Evolutionary conservation across 2,797 vertebrate genomes (phyloP).

Genomic region (Tolypeutes matacus): DNA sequence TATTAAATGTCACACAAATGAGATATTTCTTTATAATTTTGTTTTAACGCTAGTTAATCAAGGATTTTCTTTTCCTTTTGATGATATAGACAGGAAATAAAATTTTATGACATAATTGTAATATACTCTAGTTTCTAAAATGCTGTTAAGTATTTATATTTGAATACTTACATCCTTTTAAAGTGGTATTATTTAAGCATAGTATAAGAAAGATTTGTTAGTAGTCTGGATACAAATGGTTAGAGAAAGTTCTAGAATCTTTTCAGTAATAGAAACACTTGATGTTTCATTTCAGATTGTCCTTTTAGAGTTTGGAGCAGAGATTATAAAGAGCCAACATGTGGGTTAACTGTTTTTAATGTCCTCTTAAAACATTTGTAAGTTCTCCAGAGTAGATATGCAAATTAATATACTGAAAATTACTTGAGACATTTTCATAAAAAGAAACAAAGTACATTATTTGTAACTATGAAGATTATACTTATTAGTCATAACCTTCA

Average conservation of each 20-base stretch:
- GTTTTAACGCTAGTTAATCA: no score
- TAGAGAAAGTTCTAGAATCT: not conserved
- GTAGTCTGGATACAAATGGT: not conserved
- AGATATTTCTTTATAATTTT: not conserved
- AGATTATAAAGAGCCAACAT: conserved; percentile 31
- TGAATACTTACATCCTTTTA: conserved; percentile 20
- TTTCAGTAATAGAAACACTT: conserved; percentile 30
- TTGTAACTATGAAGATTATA: conserved; percentile 36
- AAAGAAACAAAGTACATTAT: conserved; percentile 17
- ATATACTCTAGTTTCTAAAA: not conserved
- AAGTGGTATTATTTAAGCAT: not conserved
- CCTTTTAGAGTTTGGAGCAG: conserved; percentile 51
- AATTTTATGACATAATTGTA: no score
- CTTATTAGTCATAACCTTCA: conserved; percentile 18
- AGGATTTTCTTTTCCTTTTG: no score
- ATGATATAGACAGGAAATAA: no score
- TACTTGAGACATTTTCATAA: conserved; percentile 30
- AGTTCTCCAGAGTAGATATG: conserved; percentile 51
- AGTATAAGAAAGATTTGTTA: conserved; percentile 25
- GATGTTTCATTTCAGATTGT: conserved; percentile 57
- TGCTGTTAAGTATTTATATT: not conserved
- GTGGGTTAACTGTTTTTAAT: not conserved
- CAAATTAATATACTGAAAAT: conserved; percentile 50
- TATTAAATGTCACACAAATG: conserved; percentile 24
- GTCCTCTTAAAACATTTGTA: conserved; percentile 39